Evolutionary conservation across 2,113 vertebrate genomes (phyloP).

Genomic region (Phocoena sinus): DNA sequence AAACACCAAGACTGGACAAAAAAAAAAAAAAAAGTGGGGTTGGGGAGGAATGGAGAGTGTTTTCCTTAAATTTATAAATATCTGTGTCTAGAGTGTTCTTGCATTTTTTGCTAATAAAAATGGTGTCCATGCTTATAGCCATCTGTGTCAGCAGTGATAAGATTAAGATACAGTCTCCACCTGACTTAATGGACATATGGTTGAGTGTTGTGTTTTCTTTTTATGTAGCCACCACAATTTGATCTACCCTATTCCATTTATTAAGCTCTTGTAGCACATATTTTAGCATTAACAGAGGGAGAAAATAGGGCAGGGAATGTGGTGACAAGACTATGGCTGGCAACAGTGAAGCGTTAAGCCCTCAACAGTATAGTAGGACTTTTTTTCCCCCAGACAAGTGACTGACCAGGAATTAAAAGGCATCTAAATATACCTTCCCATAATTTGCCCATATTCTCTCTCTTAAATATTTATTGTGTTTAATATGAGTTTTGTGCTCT

Average conservation of each 20-base stretch:
- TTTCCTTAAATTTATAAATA: neutral
- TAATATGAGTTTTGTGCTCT: neutral
- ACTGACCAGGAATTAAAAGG: neutral
- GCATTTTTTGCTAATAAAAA: neutral
- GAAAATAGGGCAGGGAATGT: neutral
- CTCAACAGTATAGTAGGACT: neutral
- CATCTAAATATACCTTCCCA: neutral
- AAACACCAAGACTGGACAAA: neutral
- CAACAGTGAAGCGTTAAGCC: neutral
- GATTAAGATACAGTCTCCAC: neutral
- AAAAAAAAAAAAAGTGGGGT: neutral
- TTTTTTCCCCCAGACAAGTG: neutral
- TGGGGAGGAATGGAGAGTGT: neutral
- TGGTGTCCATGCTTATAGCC: neutral
- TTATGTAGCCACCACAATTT: neutral
- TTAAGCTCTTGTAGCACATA: slow-evolving; percentile 4
- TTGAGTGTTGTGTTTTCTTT: neutral
- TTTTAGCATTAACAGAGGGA: slow-evolving; percentile 5
- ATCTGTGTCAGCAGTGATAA: neutral
- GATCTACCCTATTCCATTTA: neutral
- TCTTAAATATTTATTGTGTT: neutral
- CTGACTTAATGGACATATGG: neutral
- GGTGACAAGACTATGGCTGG: neutral
- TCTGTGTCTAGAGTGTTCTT: neutral
- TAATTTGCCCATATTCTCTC: neutral